Evolutionary conservation across 2,113 vertebrate species (phyloP).

Genomic region (Conger conger): DNA sequence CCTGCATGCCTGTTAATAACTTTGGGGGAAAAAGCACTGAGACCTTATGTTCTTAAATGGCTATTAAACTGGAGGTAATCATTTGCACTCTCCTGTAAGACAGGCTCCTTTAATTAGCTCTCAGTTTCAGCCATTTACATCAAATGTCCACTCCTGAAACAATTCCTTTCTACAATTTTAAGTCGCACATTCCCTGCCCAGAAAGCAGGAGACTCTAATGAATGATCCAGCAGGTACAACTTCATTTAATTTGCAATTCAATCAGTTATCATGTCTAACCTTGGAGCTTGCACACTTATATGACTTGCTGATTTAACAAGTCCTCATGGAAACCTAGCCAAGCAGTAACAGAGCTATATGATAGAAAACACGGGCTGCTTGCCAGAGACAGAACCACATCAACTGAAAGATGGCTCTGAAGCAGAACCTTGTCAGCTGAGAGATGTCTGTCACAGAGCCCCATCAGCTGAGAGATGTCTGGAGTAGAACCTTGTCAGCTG

Average conservation of each 20-base stretch:
- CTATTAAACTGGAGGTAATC: slow-evolving; percentile 65
- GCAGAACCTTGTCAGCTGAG: no score
- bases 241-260: not conserved
- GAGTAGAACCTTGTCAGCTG: not conserved
- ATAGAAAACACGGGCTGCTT: not conserved
- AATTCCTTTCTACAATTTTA: slow-evolving; percentile 71
- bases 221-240: slow-evolving; percentile 40
- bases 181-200: slow-evolving; percentile 61
- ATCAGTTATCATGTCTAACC: not conserved
- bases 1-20: not conserved
- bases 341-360: not conserved
- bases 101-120: slow-evolving; percentile 75
- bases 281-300: not conserved
- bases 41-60: slow-evolving; percentile 49
- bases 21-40: slow-evolving; percentile 5
- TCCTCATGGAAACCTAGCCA: slow-evolving; percentile 5
- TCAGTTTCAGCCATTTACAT: slow-evolving; percentile 75
- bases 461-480: no score
- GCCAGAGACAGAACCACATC: not conserved
- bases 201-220: slow-evolving; percentile 54
- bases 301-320: not conserved
- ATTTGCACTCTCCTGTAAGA: slow-evolving; percentile 68
- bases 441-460: no score
- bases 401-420: no score
- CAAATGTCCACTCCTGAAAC: slow-evolving; percentile 74